Evolutionary conservation across 2,113 vertebrate genomes (phyloP).

Genomic region (Lepus europaeus): DNA sequence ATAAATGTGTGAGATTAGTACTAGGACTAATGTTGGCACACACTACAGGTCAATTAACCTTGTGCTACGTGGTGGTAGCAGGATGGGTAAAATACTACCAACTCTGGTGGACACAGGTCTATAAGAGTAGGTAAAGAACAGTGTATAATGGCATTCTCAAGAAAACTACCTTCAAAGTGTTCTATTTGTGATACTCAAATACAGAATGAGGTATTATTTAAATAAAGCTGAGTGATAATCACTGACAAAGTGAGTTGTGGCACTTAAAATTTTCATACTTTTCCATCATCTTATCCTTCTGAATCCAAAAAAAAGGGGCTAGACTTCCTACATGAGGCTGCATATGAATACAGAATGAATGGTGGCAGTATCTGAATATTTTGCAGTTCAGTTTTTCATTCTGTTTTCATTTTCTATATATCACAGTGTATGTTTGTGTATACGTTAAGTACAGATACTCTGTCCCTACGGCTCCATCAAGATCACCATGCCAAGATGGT

Average conservation of each 20-base stretch:
- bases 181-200: not conserved
- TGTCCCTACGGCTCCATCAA: not conserved
- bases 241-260: not conserved
- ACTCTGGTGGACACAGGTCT: not conserved
- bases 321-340: not conserved
- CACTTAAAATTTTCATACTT: not conserved
- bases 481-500: not conserved
- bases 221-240: not conserved
- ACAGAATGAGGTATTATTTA: not conserved
- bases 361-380: not conserved
- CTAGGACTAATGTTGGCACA: slow-evolving; percentile 18
- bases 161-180: slow-evolving; percentile 10
- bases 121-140: not conserved
- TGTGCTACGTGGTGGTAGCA: not conserved
- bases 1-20: slow-evolving; percentile 40
- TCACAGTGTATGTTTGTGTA: no score
- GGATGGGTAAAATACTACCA: not conserved
- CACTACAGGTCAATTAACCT: slow-evolving; percentile 42
- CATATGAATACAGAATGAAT: not conserved
- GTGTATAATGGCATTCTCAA: not conserved
- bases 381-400: not conserved
- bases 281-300: not conserved
- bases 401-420: not conserved
- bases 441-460: no score
- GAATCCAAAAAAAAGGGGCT: not conserved